phyloP scores from a whole-genome alignment of 2,797 vertebrate species.

The Erithacus rubecula region DNA sequence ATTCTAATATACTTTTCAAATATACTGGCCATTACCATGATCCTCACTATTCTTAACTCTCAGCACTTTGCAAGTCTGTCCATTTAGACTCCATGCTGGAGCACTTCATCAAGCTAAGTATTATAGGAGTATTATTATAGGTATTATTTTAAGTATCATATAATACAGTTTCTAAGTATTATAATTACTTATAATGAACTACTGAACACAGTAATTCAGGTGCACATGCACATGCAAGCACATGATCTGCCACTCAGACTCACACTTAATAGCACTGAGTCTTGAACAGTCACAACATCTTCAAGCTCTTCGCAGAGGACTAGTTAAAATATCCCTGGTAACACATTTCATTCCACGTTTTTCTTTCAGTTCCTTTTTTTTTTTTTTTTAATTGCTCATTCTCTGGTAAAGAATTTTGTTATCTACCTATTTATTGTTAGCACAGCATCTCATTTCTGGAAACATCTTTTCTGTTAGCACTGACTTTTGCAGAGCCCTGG shows the following conservation, averaged over 20 bases:
- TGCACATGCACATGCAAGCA: background rate
- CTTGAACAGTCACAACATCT: background rate
- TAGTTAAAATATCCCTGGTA: background rate
- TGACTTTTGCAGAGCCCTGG: background rate
- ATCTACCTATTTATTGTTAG: background rate
- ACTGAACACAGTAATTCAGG: background rate
- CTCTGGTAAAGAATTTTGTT: background rate
- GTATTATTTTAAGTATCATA: too few species aligned
- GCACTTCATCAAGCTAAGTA: background rate
- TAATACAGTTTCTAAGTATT: background rate
- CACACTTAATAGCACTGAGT: background rate
- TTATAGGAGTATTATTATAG: too few species aligned
- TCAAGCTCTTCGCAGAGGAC: background rate
- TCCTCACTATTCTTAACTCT: background rate
- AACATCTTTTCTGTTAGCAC: background rate
- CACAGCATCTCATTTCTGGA: background rate
- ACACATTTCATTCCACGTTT: background rate
- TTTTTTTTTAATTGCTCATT: background rate
- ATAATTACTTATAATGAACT: background rate
- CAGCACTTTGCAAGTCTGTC: background rate
- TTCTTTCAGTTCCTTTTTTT: background rate
- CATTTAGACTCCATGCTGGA: background rate
- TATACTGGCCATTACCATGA: background rate
- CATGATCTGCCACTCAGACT: background rate
- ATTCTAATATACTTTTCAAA: background rate